Conservation (phyloP, 2,888 invertebrate genomes). For the Agrochola litura region DNA sequence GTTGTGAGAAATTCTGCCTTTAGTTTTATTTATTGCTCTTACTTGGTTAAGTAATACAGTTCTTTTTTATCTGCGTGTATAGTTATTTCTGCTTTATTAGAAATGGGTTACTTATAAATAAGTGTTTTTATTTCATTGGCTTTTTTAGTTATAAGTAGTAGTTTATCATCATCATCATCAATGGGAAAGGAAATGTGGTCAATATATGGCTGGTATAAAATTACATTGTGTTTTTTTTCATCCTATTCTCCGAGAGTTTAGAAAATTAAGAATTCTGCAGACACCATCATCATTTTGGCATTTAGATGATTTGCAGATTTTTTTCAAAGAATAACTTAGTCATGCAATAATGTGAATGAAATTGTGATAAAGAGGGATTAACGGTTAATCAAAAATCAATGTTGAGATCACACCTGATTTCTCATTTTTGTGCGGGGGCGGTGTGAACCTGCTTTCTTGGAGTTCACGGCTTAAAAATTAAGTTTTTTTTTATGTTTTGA, state of each 20-base stretch:
- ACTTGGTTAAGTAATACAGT: conserved; percentile 42
- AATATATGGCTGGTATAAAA: not conserved
- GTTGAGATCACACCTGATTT: conserved; percentile 55
- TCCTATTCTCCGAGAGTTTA: conserved; percentile 13
- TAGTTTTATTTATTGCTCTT: conserved; percentile 54
- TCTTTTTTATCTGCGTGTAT: conserved; percentile 3
- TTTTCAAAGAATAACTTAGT: conserved; percentile 27
- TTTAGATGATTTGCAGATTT: conserved; percentile 57
- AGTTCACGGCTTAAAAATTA: conserved; percentile 7
- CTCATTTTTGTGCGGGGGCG: conserved; percentile 33
- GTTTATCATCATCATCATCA: not conserved
- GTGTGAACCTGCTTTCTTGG: conserved; percentile 22
- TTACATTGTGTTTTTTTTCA: conserved; percentile 12
- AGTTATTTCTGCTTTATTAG: conserved; percentile 1
- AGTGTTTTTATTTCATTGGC: not conserved
- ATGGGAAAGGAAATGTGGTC: not conserved
- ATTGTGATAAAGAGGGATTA: conserved; percentile 49
- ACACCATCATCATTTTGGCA: conserved; percentile 19
- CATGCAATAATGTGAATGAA: conserved; percentile 51
- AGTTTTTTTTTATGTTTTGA: conserved; percentile 30
- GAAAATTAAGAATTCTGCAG: conserved; percentile 26
- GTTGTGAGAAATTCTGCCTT: conserved; percentile 59
- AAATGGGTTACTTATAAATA: not conserved
- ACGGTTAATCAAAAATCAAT: conserved; percentile 51
- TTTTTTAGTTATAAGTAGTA: not conserved